Percentiles rank a stretch among this genome's conserved stretches.
Conservation (phyloP, 2,888 invertebrate species). For the Odontomyia ornata region DNA sequence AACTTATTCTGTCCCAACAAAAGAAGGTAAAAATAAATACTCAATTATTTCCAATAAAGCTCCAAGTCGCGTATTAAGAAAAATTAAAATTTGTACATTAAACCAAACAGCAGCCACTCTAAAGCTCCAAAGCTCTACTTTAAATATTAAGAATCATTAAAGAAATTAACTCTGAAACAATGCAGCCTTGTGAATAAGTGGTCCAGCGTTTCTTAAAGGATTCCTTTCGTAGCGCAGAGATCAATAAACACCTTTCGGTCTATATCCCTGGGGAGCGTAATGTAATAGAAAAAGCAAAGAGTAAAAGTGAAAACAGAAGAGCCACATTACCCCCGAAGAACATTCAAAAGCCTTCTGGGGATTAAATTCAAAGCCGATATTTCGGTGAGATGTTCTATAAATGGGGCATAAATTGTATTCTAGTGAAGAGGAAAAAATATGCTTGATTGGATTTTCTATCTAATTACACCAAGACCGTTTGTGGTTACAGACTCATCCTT, state of each 20-base stretch:
- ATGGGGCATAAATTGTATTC: constrained; percentile 26
- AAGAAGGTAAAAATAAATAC: no score
- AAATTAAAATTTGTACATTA: no score
- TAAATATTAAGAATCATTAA: no score
- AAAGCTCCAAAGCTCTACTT: no score
- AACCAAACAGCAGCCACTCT: no score
- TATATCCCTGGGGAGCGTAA: not conserved
- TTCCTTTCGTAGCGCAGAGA: no score
- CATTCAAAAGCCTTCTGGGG: not conserved
- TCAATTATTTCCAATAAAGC: no score
- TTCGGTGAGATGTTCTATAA: not conserved
- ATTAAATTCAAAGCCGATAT: not conserved
- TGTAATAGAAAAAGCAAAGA: not conserved
- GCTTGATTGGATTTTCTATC: constrained; percentile 39
- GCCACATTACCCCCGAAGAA: not conserved
- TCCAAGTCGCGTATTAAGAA: no score
- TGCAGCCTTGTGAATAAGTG: no score
- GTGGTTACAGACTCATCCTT: not conserved
- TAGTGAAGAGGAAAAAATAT: constrained; percentile 21
- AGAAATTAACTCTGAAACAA: no score
- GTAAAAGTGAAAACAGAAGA: not conserved
- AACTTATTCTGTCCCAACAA: no score
- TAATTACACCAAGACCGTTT: constrained; percentile 18
- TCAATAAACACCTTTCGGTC: not conserved
- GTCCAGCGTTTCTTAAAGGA: no score